Percentiles rank a stretch among this genome's conserved stretches.
These are phyloP conservation scores for Sebastiscus albofasciatus DNA, from an alignment of 2,797 vertebrate species.

Conservation along the genomic window DNA sequence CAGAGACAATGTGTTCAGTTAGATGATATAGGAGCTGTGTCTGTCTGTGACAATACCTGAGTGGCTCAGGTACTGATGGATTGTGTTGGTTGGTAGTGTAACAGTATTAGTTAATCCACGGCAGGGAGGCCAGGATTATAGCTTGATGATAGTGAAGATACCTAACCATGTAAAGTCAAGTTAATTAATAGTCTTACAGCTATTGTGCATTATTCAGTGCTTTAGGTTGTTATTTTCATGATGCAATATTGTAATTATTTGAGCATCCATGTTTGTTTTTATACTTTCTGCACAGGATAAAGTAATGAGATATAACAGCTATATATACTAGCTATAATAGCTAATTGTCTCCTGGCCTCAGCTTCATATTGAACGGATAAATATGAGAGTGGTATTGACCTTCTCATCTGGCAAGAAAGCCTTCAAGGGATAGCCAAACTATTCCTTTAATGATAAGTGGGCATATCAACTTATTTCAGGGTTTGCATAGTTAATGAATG, in stretches of 20 bases:
- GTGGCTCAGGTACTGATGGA: constrained; percentile 22
- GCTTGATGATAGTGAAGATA: constrained; percentile 16
- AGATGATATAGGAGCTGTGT: constrained; percentile 13
- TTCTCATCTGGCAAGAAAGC: background rate
- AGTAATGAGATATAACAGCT: background rate
- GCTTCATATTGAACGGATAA: background rate
- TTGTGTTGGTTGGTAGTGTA: background rate
- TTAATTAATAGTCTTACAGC: background rate
- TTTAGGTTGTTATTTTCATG: background rate
- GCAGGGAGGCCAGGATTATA: constrained; percentile 4
- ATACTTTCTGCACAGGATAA: background rate
- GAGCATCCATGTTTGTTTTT: background rate
- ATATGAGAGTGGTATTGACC: background rate
- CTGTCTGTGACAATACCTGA: constrained; percentile 8
- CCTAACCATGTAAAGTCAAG: background rate
- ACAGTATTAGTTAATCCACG: constrained; percentile 22
- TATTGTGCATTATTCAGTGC: background rate
- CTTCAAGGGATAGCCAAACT: background rate
- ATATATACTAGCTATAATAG: too few species aligned
- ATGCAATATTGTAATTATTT: background rate
- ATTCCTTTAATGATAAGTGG: background rate
- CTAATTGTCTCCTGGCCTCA: background rate
- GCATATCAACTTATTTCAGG: background rate
- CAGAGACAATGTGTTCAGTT: constrained; percentile 24
- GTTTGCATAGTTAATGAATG: background rate